Evolutionary conservation across 2,113 vertebrate species (phyloP).

Genomic region (Arothron firmamentum): DNA sequence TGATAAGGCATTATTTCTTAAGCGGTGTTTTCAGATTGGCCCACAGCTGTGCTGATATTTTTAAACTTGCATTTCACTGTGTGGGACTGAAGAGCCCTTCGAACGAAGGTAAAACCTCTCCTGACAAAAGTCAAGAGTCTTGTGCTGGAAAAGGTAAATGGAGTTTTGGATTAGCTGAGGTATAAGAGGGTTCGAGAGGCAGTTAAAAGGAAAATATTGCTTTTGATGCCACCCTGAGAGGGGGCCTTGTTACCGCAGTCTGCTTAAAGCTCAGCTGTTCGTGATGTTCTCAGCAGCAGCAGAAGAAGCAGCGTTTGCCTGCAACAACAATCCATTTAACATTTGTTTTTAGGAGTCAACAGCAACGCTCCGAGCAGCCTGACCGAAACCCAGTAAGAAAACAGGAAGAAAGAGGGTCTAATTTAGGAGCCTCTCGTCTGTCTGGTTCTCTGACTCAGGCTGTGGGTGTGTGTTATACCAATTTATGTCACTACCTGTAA

Average conservation of each 20-base stretch:
- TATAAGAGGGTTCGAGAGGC: too few relatives aligned
- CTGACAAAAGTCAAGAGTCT: neutral
- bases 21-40: neutral
- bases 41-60: too few relatives aligned
- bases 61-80: too few relatives aligned
- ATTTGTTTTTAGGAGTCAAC: constrained; percentile 7
- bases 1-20: neutral
- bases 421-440: neutral
- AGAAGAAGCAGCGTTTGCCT: neutral
- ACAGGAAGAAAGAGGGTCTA: constrained; percentile 7
- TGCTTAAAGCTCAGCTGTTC: neutral
- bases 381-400: constrained; percentile 4
- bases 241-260: constrained; percentile 1
- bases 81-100: neutral
- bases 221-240: constrained; percentile 2
- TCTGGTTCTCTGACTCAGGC: constrained; percentile 13
- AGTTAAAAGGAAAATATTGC: neutral
- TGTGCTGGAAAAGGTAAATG: neutral
- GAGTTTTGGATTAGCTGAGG: too few relatives aligned
- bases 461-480: constrained; percentile 28
- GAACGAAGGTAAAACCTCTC: neutral
- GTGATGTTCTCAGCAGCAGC: constrained; percentile 2
- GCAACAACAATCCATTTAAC: neutral
- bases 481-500: constrained; percentile 32
- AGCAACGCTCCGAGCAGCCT: neutral